phyloP scores from a whole-genome alignment of 2,797 vertebrate species.

The Scarus forsteni region DNA sequence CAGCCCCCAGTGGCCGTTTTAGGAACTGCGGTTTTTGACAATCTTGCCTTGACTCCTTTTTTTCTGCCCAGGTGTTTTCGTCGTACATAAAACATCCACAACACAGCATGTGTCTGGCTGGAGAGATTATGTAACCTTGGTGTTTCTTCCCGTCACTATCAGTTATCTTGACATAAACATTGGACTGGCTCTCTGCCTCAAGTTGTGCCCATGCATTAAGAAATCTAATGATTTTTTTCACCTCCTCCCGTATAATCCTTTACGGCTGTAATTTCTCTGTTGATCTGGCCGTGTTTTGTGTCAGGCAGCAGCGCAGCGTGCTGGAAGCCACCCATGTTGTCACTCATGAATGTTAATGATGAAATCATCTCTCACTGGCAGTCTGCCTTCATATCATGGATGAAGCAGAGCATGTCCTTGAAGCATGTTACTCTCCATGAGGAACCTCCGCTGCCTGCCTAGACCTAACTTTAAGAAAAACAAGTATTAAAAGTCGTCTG shows the following conservation, averaged over 20 bases:
- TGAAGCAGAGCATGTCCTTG: conserved; percentile 32
- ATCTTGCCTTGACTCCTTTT: neutral
- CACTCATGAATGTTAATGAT: conserved; percentile 76
- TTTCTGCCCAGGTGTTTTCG: neutral
- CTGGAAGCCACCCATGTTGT: conserved; percentile 59
- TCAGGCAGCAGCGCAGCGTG: conserved; percentile 41
- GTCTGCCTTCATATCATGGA: conserved; percentile 64
- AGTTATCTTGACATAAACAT: conserved; percentile 29
- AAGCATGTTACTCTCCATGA: conserved; percentile 28
- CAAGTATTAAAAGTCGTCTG: neutral
- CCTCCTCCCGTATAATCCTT: conserved; percentile 61
- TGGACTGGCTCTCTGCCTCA: conserved; percentile 7
- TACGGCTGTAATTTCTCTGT: conserved; percentile 43
- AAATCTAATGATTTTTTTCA: conserved; percentile 52
- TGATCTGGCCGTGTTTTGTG: conserved; percentile 45
- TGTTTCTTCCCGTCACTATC: conserved; percentile 10
- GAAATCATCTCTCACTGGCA: conserved; percentile 58
- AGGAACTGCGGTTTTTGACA: neutral
- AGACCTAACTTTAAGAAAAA: conserved; percentile 1
- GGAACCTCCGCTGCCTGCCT: conserved; percentile 22
- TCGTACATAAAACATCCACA: neutral
- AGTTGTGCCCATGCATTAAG: conserved; percentile 47
- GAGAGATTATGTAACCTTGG: neutral
- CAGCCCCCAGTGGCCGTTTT: neutral
- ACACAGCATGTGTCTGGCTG: conserved; percentile 1